A percentile compares a stretch with the other conserved stretches of the same genome.
phyloP scores from a whole-genome alignment of 1,140 invertebrate species.

The Atta texana region DNA sequence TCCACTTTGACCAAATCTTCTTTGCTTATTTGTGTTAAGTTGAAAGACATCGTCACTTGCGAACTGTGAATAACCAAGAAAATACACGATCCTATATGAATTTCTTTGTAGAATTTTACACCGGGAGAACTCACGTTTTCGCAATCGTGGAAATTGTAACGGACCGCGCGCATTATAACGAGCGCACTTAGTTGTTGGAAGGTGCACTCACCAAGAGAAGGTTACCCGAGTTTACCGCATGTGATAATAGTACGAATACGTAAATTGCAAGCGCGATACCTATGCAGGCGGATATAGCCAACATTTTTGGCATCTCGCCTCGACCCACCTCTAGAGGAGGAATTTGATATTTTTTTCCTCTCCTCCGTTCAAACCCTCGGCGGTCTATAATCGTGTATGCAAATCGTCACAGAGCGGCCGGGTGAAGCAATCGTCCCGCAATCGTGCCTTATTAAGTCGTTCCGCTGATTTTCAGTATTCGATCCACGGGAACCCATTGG shows the following conservation, averaged over 20 bases:
- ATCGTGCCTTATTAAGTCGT: slow-evolving; percentile 86
- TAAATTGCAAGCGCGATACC: slow-evolving; percentile 53
- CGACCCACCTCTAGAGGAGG: slow-evolving; percentile 66
- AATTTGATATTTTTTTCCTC: slow-evolving; percentile 61
- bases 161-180: slow-evolving; percentile 31
- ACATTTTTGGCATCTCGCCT: slow-evolving; percentile 81
- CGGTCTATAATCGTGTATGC: slow-evolving; percentile 86
- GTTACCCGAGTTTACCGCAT: slow-evolving; percentile 11
- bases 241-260: slow-evolving; percentile 61
- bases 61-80: background rate
- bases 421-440: slow-evolving; percentile 84
- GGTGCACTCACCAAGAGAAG: slow-evolving; percentile 29
- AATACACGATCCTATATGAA: background rate
- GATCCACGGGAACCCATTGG: slow-evolving; percentile 82
- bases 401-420: slow-evolving; percentile 83
- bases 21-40: too few relatives aligned
- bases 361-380: slow-evolving; percentile 66
- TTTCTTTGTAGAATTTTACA: background rate
- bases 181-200: slow-evolving; percentile 2
- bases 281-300: slow-evolving; percentile 69
- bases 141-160: slow-evolving; percentile 55
- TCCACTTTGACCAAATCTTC: too few relatives aligned
- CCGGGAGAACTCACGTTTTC: slow-evolving; percentile 31
- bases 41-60: background rate
- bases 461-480: slow-evolving; percentile 83